phyloP scores from a whole-genome alignment of 2,113 vertebrate genomes.

The Sciurus niger region DNA sequence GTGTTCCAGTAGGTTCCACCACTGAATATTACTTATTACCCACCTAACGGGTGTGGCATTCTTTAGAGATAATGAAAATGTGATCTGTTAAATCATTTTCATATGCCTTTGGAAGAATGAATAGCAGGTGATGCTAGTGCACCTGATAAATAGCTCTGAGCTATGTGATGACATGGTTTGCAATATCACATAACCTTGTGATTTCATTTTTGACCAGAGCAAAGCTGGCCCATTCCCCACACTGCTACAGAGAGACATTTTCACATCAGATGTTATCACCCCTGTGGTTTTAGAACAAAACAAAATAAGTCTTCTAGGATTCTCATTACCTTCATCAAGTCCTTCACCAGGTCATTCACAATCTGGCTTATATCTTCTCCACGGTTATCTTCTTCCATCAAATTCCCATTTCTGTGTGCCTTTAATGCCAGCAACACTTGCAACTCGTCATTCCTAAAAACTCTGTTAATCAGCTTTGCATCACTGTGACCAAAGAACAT shows the following conservation, averaged over 20 bases:
- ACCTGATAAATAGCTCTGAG: background rate
- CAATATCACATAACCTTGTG: background rate
- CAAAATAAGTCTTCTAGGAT: background rate
- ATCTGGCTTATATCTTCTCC: background rate
- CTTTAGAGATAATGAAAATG: background rate
- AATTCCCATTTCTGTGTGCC: background rate
- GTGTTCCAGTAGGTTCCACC: too few species aligned
- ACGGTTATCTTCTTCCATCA: background rate
- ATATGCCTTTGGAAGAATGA: background rate
- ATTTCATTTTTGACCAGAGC: background rate
- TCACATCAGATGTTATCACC: background rate
- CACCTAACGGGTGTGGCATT: background rate
- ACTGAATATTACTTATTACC: background rate
- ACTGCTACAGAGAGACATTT: background rate
- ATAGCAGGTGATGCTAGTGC: background rate
- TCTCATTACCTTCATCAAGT: background rate
- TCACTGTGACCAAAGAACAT: too few species aligned
- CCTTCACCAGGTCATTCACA: too few species aligned
- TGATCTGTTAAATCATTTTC: background rate
- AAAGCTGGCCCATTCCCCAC: background rate
- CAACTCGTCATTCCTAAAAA: background rate
- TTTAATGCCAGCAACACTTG: background rate
- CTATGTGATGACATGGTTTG: too few species aligned
- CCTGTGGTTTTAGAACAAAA: background rate
- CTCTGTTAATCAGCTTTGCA: background rate